A percentile compares a stretch with the other conserved stretches of the same genome.
Conservation (phyloP, 2,797 vertebrate species). For the Peromyscus attwateri region DNA sequence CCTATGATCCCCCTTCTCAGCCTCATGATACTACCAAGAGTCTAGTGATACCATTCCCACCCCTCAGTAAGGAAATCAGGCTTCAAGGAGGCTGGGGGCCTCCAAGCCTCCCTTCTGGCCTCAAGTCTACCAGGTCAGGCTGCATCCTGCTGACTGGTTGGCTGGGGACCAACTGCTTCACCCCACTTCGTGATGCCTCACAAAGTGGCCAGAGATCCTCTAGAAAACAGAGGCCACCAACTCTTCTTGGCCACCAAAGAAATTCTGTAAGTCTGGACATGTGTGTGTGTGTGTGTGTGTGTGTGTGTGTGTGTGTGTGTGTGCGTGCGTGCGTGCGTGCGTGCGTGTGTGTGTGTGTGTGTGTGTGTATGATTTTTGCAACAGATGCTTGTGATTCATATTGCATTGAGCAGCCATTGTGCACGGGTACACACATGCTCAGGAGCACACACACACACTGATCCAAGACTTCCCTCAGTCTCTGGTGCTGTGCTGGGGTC, state of each 20-base stretch:
- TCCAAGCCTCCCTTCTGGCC: not conserved
- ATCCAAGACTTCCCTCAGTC: fast-evolving
- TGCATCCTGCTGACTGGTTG: not conserved
- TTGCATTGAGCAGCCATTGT: no score
- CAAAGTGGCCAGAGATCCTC: not conserved
- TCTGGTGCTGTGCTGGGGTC: fast-evolving
- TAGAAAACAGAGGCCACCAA: not conserved
- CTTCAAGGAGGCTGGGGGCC: not conserved
- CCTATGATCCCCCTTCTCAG: not conserved
- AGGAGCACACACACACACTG: fast-evolving
- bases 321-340: not conserved
- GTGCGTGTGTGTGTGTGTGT: not conserved
- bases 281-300: not conserved
- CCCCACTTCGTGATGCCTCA: fast-evolving
- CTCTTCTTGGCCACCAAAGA: not conserved
- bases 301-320: not conserved
- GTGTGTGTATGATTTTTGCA: not conserved
- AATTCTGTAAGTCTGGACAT: not conserved
- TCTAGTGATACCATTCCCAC: not conserved
- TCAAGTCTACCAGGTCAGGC: not conserved
- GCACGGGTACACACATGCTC: fast-evolving
- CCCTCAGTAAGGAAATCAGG: not conserved
- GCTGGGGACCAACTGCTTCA: fast-evolving
- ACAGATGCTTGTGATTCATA: fast-evolving
- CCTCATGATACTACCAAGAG: fast-evolving